phyloP scores from a whole-genome alignment of 2,797 vertebrate species.

The Brachymystax lenok region DNA sequence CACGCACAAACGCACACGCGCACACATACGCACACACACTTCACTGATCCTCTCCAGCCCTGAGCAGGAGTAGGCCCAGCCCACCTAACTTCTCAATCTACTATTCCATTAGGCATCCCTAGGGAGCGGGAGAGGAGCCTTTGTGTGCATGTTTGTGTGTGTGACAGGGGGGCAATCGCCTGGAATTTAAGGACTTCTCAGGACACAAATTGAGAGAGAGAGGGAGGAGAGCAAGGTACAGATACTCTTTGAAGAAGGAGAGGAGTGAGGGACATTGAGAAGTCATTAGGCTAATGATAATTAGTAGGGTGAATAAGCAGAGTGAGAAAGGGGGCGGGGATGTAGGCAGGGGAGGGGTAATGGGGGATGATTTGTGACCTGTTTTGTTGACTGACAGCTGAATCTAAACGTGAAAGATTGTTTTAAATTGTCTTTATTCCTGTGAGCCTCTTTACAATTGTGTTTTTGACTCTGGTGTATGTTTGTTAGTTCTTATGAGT shows the following conservation, averaged over 20 bases:
- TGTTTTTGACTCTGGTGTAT: no score
- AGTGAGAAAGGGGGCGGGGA: neutral
- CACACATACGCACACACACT: slow-evolving; percentile 13
- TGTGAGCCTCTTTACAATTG: no score
- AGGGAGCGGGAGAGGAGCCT: slow-evolving; percentile 18
- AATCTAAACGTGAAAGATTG: no score
- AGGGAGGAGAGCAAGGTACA: slow-evolving; percentile 53
- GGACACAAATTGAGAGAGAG: slow-evolving; percentile 61
- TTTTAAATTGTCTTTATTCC: no score
- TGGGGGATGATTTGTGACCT: neutral
- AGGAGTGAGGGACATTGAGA: slow-evolving; percentile 69
- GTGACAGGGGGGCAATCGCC: slow-evolving; percentile 6
- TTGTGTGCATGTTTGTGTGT: neutral
- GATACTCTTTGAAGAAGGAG: slow-evolving; percentile 70
- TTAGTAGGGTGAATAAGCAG: slow-evolving; percentile 73
- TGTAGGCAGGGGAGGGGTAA: no score
- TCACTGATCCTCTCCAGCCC: slow-evolving; percentile 41
- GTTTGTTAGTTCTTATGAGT: no score
- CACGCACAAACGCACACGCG: slow-evolving; percentile 6
- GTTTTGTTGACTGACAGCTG: neutral
- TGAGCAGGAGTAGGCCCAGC: slow-evolving; percentile 13
- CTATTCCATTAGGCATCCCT: slow-evolving; percentile 29
- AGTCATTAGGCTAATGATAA: slow-evolving; percentile 78
- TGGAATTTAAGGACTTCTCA: slow-evolving; percentile 64
- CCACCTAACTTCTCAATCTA: slow-evolving; percentile 5